Conservation (phyloP, 2,888 invertebrate genomes). For the Lymantria dispar region DNA sequence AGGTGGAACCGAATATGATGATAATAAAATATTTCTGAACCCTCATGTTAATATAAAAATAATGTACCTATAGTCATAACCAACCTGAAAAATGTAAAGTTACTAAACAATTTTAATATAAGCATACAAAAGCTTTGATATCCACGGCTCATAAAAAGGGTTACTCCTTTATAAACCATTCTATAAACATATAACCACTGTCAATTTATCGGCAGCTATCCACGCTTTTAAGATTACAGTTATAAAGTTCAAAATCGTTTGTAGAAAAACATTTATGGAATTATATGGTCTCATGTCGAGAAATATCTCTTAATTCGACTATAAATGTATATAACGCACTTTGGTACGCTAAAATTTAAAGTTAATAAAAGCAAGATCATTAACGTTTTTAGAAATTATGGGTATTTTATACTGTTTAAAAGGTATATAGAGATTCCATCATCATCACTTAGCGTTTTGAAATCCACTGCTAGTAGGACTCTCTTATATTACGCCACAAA, state of each 20-base stretch:
- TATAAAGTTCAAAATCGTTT: background rate
- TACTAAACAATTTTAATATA: conserved; percentile 64
- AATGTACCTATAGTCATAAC: too few species aligned
- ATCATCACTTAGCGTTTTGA: too few species aligned
- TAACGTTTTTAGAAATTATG: too few species aligned
- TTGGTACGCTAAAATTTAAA: too few species aligned
- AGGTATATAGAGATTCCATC: too few species aligned
- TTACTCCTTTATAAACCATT: conserved; percentile 75
- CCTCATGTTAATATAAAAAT: too few species aligned
- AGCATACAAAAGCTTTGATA: conserved; percentile 68
- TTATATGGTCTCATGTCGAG: background rate
- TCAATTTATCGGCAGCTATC: conserved; percentile 20
- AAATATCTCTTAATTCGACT: background rate
- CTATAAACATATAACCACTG: conserved; percentile 63
- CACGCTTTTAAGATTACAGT: conserved; percentile 15
- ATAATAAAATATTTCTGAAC: too few species aligned
- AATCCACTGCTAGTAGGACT: too few species aligned
- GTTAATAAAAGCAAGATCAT: too few species aligned
- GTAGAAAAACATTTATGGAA: background rate
- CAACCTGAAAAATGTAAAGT: background rate
- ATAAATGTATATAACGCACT: background rate
- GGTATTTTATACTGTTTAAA: too few species aligned
- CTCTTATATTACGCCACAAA: too few species aligned
- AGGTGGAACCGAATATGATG: too few species aligned
- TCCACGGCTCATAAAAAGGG: conserved; percentile 76